Evolutionary conservation across 2,888 invertebrate genomes (phyloP).

Genomic region (Chrysotoxum bicinctum): DNA sequence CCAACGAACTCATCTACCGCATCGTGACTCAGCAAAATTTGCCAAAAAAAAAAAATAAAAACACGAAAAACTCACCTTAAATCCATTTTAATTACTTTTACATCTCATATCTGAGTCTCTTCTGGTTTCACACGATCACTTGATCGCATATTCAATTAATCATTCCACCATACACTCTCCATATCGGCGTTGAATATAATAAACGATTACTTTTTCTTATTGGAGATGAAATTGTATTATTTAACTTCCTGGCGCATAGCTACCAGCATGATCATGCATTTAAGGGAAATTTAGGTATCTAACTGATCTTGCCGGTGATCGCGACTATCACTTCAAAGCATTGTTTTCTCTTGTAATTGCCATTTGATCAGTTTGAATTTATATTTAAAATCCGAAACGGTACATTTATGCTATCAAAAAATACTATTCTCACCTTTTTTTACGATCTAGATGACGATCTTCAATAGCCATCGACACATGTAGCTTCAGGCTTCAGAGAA

Average conservation of each 20-base stretch:
- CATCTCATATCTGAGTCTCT: conserved; percentile 33
- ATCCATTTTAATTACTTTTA: conserved; percentile 60
- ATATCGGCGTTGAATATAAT: background rate
- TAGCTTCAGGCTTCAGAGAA: background rate
- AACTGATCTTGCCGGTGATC: background rate
- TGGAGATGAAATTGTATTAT: background rate
- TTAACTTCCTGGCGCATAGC: conserved; percentile 60
- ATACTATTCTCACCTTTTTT: background rate
- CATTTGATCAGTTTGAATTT: background rate
- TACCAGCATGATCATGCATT: background rate
- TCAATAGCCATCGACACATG: conserved; percentile 3
- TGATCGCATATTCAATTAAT: conserved; percentile 55
- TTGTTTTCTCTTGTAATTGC: background rate
- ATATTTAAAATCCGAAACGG: background rate
- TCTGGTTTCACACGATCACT: conserved; percentile 65
- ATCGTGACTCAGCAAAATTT: conserved; percentile 48
- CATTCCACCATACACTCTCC: conserved; percentile 36
- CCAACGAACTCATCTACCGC: conserved; percentile 34
- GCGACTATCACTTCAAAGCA: background rate
- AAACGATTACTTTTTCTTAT: conserved; percentile 6
- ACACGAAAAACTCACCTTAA: conserved; percentile 29
- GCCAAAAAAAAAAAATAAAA: background rate
- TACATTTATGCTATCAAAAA: background rate
- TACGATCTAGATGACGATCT: background rate
- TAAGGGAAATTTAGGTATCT: background rate